Evolutionary conservation across 2,113 vertebrate species (phyloP), one percentile per base, ranked within the genome.

Genomic region (Pangasianodon hypophthalmus): DNA sequence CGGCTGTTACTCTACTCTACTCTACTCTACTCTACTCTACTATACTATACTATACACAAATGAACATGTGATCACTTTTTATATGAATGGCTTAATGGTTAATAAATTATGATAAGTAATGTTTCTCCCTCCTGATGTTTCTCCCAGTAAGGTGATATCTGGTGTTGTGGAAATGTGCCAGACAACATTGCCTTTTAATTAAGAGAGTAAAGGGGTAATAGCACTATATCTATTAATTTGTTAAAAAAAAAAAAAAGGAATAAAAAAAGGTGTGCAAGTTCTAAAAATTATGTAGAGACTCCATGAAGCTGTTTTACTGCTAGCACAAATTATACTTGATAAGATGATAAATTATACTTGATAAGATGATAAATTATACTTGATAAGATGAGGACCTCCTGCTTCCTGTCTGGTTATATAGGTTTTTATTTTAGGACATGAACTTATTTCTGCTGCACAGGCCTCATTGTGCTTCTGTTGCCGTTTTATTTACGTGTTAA

Each of bases 381-480:
- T 24, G 5, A 26, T 26, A 26, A 37, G 41, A 29, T 14, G 13
- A 54, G 50, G 26, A 18, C 41, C 32, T 85, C 7, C 62, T 69
- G 26, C 84, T 86, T 71, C 54, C 11, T 21, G 54, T 83, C 18
- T 32, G 60, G 6, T 41, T 41, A 84, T 84, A 41, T 44, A 48
- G 21, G 16, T 73, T 37, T 54, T 56, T 44, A 29, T 58, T 87
- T 75, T 41, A 56, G 19, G 62, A 41, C n/a, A 90, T 91, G 85
- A 90, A 88, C 88, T 82, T 91, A 86, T 87, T 87, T 88, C 58
- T 91, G 71, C 91, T 93, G 92, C 94, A 91, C 92, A 94, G 91
- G 93, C 88, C 94, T 93, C 93, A 93, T 92, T 94, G 90, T 92
- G 87, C 93, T 94, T 93, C 94, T 94, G 90, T 94, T 94, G 92